Base-by-base conservation (phyloP, 2,888 invertebrate genomes). In the Ferdinandea cuprea region DNA sequence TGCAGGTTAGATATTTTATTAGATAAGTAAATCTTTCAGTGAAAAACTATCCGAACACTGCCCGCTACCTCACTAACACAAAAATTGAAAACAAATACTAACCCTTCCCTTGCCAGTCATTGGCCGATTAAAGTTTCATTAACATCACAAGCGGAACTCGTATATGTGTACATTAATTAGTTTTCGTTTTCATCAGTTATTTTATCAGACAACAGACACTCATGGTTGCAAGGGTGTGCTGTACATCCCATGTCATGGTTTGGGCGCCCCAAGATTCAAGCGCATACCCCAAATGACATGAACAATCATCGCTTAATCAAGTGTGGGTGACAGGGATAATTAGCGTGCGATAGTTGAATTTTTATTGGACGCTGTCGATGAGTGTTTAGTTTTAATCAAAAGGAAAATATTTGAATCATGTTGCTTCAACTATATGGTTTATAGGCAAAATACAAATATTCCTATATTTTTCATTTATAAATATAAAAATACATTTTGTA, bases 131-230 rank as follows among this genome's bases (percentile, higher is more conserved):
- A 59, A 52, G 40, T 61, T 71, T 44, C 52, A 71, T 71, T 61
- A 61, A 17, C 68, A 65, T 21, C 15, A 15, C 40, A 40, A 48
- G 44, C 48, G 58, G 69, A 69, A 69, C 69, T 58, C 37, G 32
- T 52, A 35, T 71, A 52, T 71, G 71, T 71, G 50, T 50, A 25
- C 15, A 59, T 52, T 61, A 71, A 71, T 71, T 71, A 61, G 59
- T 30, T 59, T 40, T 30, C 15, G 6, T 50, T 48, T 28, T 15
- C 21, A 44, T 44, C 2, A 21, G 48, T 40, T 71, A n/a, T 15
- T 46, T 65, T 48, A 50, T 48, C 25, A 37, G 25, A 8, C 48
- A 50, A 35, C 25, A 37, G 25, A 8, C 48, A 11, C 11, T 65
- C 15, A 25, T 13, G 48, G 15, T 13, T 6, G 7, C 15, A 40